Evolutionary conservation across 2,797 vertebrate species (phyloP).

Genomic region (Sebastes dallii): DNA sequence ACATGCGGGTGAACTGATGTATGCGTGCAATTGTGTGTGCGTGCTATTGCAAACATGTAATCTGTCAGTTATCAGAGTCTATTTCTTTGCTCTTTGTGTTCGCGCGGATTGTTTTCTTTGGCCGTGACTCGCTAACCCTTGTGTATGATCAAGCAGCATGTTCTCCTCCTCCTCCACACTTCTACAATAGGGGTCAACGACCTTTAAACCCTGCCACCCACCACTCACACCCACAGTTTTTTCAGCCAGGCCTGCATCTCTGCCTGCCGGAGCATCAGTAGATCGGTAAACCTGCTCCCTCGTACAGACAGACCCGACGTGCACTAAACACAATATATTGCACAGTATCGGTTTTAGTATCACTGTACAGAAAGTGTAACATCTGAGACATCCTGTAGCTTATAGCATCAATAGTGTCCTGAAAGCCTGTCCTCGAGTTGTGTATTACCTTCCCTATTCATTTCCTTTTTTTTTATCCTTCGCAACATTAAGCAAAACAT

Average conservation of each 20-base stretch:
- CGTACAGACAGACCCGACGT: not conserved
- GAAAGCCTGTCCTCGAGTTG: constrained; percentile 23
- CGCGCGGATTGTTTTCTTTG: constrained; percentile 39
- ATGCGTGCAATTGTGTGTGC: not conserved
- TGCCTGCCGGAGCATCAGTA: constrained; percentile 16
- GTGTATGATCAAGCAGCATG: constrained; percentile 50
- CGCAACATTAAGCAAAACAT: not conserved
- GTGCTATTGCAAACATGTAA: not conserved
- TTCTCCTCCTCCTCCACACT: constrained; percentile 72
- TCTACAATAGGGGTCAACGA: constrained; percentile 66
- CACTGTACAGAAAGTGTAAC: constrained; percentile 53
- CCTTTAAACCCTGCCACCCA: constrained; percentile 72
- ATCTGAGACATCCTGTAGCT: constrained; percentile 61
- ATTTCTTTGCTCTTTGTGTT: constrained; percentile 33
- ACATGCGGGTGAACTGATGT: not conserved
- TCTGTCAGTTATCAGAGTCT: constrained; percentile 8
- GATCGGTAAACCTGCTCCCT: constrained; percentile 19
- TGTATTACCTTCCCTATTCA: constrained; percentile 5
- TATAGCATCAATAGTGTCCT: constrained; percentile 39
- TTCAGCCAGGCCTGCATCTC: constrained; percentile 41
- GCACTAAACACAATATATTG: constrained; percentile 27
- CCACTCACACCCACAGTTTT: constrained; percentile 65
- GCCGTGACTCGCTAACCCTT: constrained; percentile 49
- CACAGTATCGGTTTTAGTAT: constrained; percentile 51
- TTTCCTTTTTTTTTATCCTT: not conserved